Evolutionary conservation across 2,888 invertebrate species (phyloP), one percentile per base, ranked within the genome.

Genomic region (Lysandra coridon): DNA sequence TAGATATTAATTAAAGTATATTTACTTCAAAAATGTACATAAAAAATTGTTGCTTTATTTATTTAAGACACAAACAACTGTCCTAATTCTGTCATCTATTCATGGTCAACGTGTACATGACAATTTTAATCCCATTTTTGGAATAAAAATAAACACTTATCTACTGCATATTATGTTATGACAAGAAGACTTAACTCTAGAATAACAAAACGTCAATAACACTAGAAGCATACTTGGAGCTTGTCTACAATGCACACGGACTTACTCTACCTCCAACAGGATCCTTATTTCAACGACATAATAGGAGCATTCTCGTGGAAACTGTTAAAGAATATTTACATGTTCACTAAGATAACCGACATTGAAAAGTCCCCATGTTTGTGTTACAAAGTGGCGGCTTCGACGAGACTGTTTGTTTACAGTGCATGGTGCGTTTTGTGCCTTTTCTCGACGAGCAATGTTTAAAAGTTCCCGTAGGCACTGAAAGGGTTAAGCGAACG

Each of bases 371-470:
- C 73, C 80, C 81, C 81, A 79, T 88, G 87, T 89, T 89, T 90
- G 85, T 87, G 83, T 87, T 86, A 85, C 85, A 81, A 88, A 89
- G 89, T 86, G 86, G 85, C 85, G 82, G 87, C 86, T 87, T 87
- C 88, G 87, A 86, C 12, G 64, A 30, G 23, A 64, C 12, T 64
- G 62, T 62, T 64, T 64, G 64, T 64, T 64, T 64, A 23, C 64
- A 64, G 64, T 30, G 64, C 12, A 4, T 64, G 64, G 30, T 64
- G 64, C 64, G 12, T 64, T 64, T 30, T 30, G 30, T 64, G 30
- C 64, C 64, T 64, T 62, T 62, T 64, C 64, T 64, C 64, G 64
- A 7, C 30, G 2, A n/a, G 62, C 57, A 57, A 17, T 14, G 60
- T 60, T 60, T 17, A 17, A 57, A 57, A 57, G 60, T 60, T 60